phyloP scores from a whole-genome alignment of 2,888 invertebrate genomes.

The Euzophera pinguis region DNA sequence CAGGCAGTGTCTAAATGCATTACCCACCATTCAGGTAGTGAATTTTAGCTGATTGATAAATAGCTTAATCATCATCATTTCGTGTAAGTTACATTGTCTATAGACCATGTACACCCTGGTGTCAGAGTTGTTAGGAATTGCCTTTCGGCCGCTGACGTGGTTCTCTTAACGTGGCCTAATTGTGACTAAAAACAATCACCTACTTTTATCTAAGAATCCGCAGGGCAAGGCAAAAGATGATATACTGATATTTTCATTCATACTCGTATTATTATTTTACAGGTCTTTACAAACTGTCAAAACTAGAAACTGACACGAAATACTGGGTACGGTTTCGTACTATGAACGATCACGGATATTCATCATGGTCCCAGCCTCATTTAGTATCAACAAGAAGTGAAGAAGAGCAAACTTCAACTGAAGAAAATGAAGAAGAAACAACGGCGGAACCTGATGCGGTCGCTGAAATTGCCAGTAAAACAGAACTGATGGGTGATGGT shows the following conservation, averaged over 20 bases:
- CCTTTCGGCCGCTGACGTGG: too few species aligned
- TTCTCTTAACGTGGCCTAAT: too few species aligned
- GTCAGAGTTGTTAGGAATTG: too few species aligned
- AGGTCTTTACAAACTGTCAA: constrained; percentile 20
- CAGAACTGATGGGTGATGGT: constrained; percentile 13
- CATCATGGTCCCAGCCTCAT: constrained; percentile 46
- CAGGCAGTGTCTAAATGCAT: too few species aligned
- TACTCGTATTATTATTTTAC: constrained; percentile 4
- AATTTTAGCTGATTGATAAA: too few species aligned
- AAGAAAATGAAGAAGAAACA: neutral
- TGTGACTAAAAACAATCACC: too few species aligned
- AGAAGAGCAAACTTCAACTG: neutral
- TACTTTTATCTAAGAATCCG: too few species aligned
- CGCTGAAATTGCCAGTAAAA: constrained; percentile 20
- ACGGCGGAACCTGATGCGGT: constrained; percentile 14
- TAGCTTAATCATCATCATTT: too few species aligned
- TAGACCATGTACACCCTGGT: too few species aligned
- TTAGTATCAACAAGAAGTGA: constrained; percentile 25
- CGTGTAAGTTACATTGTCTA: too few species aligned
- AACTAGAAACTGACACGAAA: constrained; percentile 41
- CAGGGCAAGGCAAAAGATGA: too few species aligned
- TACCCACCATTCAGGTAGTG: too few species aligned
- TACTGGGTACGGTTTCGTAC: constrained; percentile 53
- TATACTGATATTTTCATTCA: neutral
- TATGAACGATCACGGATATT: constrained; percentile 44